Evolutionary conservation across 64 coral and sea anemone species (phyloP).

Genomic region (Acropora yongei): DNA sequence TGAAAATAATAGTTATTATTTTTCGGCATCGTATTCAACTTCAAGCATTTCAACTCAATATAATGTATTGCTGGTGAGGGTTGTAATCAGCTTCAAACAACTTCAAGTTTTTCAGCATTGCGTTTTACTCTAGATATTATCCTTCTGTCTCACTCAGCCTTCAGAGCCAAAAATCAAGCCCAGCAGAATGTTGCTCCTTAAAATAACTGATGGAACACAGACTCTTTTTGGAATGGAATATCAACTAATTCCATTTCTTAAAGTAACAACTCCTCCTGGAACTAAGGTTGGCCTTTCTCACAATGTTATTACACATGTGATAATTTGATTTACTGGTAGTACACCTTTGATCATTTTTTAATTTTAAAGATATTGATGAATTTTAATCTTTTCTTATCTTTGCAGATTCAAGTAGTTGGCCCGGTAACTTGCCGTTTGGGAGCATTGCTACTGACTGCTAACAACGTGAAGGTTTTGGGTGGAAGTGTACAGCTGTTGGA

Average conservation of each 20-base stretch:
- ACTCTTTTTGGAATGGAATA: slow-evolving; percentile 93
- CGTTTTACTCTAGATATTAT: neutral
- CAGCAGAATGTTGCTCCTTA: slow-evolving; percentile 81
- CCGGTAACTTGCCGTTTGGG: slow-evolving; percentile 61
- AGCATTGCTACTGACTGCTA: slow-evolving; percentile 64
- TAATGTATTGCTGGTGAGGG: too few relatives aligned
- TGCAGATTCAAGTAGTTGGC: slow-evolving; percentile 72
- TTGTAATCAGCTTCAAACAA: too few relatives aligned
- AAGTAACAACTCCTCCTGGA: slow-evolving; percentile 73
- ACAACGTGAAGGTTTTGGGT: slow-evolving; percentile 69
- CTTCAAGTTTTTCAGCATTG: too few relatives aligned
- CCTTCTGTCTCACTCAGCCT: neutral
- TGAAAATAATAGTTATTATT: too few relatives aligned
- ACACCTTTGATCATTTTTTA: neutral
- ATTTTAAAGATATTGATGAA: neutral
- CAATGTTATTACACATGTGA: too few relatives aligned
- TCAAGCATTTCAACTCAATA: too few relatives aligned
- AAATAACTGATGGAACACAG: slow-evolving; percentile 84
- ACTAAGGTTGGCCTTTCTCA: slow-evolving; percentile 56
- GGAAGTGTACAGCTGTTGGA: slow-evolving; percentile 65
- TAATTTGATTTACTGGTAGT: too few relatives aligned
- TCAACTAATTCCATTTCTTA: slow-evolving; percentile 59
- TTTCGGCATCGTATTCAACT: too few relatives aligned
- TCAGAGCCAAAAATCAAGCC: slow-evolving; percentile 76
- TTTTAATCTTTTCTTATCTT: neutral